A percentile compares a stretch with the other conserved stretches of the same genome.
Evolutionary conservation across 2,113 vertebrate species (phyloP).

Genomic region (Ictidomys tridecemlineatus): DNA sequence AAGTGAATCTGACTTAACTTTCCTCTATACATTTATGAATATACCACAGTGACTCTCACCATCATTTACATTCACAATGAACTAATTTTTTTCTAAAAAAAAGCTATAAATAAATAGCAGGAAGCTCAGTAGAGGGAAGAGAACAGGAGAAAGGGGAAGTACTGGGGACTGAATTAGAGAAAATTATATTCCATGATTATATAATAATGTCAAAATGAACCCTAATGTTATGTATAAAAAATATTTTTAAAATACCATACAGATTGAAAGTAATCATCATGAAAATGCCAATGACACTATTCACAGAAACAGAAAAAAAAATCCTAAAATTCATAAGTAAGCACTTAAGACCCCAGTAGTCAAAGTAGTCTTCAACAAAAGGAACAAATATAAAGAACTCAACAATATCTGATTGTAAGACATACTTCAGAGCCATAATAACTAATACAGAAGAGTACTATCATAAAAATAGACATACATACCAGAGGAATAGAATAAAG

Average conservation of each 20-base stretch:
- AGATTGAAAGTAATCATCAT: not conserved
- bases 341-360: not conserved
- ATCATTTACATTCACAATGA: too few relatives aligned
- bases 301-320: conserved; percentile 1
- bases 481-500: not conserved
- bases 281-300: not conserved
- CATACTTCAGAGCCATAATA: not conserved
- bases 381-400: not conserved
- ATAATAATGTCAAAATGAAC: too few relatives aligned
- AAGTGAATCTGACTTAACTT: too few relatives aligned
- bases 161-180: too few relatives aligned
- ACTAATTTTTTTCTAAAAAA: too few relatives aligned
- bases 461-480: not conserved
- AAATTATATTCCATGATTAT: too few relatives aligned
- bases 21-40: too few relatives aligned
- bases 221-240: too few relatives aligned
- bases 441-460: not conserved
- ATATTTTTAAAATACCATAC: not conserved
- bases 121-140: too few relatives aligned
- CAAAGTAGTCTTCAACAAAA: not conserved
- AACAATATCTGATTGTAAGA: not conserved
- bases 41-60: too few relatives aligned
- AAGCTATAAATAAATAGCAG: too few relatives aligned
- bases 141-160: too few relatives aligned
- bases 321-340: not conserved